Evolutionary conservation across 2,888 invertebrate species (phyloP).

Genomic region (Heliconius ethilla): DNA sequence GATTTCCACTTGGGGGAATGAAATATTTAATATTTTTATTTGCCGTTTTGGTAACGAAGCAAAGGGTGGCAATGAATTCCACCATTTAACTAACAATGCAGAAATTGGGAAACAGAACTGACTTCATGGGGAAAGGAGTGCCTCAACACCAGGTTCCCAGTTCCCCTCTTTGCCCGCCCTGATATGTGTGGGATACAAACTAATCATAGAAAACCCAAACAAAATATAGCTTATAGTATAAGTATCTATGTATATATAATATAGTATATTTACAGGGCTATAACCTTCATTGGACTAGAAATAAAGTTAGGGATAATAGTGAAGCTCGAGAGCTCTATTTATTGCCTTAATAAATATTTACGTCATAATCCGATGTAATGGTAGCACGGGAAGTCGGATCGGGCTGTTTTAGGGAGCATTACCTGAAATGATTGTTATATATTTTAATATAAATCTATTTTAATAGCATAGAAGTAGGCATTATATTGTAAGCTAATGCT

Average conservation of each 20-base stretch:
- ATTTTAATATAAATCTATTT: slow-evolving; percentile 37
- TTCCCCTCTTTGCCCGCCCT: too few relatives aligned
- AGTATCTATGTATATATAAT: slow-evolving; percentile 21
- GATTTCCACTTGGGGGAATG: too few relatives aligned
- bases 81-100: too few relatives aligned
- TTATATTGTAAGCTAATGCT: not conserved
- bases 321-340: slow-evolving; percentile 59
- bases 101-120: too few relatives aligned
- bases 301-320: slow-evolving; percentile 62
- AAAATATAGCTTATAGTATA: not conserved
- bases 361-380: slow-evolving; percentile 70
- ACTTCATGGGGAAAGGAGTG: too few relatives aligned
- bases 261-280: slow-evolving; percentile 48
- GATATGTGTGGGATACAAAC: not conserved
- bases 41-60: too few relatives aligned
- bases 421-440: slow-evolving; percentile 46
- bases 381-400: slow-evolving; percentile 52
- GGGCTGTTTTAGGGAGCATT: slow-evolving; percentile 43
- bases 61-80: too few relatives aligned
- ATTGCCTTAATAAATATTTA: slow-evolving; percentile 69
- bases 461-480: not conserved
- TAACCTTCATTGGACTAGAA: slow-evolving; percentile 54
- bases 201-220: not conserved
- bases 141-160: too few relatives aligned
- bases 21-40: too few relatives aligned